Evolutionary conservation across 37 sponge, comb jelly and placozoan species (phyloP).

Genomic region (Agelas oroides): DNA sequence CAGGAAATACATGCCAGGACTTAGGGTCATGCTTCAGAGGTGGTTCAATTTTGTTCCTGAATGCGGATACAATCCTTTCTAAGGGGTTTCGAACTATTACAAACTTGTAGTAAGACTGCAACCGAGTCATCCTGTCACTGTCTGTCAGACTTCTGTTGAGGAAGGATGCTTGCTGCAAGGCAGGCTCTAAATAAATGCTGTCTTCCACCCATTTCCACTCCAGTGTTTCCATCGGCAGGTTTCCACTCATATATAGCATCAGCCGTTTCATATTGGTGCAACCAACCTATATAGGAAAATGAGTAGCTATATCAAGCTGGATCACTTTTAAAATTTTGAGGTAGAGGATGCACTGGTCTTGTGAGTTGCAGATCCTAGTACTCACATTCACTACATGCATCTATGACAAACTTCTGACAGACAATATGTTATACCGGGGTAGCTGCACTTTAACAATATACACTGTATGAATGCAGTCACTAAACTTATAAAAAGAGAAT

Average conservation of each 20-base stretch:
- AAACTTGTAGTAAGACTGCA: conserved; percentile 58
- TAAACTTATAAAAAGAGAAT: too few relatives aligned
- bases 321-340: too few relatives aligned
- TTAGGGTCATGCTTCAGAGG: neutral
- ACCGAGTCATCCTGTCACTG: conserved; percentile 1
- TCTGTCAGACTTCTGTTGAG: conserved; percentile 21
- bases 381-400: too few relatives aligned
- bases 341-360: too few relatives aligned
- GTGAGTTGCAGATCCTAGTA: too few relatives aligned
- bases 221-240: conserved; percentile 49
- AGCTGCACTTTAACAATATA: too few relatives aligned
- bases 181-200: conserved; percentile 40
- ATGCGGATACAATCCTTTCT: conserved; percentile 64
- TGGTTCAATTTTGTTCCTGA: conserved; percentile 45
- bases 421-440: too few relatives aligned
- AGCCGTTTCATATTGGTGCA: conserved; percentile 74
- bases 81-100: conserved; percentile 66
- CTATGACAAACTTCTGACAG: too few relatives aligned
- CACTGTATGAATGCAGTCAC: too few relatives aligned
- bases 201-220: conserved; percentile 57
- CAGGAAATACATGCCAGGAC: conserved; percentile 1
- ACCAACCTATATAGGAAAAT: conserved; percentile 47
- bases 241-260: conserved; percentile 49
- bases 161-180: conserved; percentile 40
- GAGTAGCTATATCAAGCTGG: too few relatives aligned